Percentiles rank a stretch among this genome's conserved stretches.
These are phyloP conservation scores for Syrmaticus mikado DNA, from an alignment of 2,113 vertebrate genomes.

Conservation along the genomic window DNA sequence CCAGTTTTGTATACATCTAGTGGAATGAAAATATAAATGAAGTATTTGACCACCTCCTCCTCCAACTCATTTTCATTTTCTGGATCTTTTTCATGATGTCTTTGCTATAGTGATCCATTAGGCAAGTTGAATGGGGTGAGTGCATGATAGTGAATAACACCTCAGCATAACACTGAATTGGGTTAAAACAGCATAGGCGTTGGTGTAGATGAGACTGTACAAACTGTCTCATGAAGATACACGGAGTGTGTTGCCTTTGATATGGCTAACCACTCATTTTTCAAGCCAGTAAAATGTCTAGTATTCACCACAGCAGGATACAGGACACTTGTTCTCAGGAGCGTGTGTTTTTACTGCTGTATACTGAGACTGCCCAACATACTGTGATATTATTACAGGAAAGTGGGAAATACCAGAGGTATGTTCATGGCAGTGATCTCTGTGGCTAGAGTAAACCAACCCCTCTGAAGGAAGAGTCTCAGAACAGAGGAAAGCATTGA, in stretches of 20 bases:
- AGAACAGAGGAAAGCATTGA: background rate
- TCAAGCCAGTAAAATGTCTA: background rate
- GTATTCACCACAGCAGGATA: background rate
- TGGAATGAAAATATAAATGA: background rate
- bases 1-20: background rate
- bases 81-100: background rate
- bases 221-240: background rate
- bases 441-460: background rate
- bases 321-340: background rate
- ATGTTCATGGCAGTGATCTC: background rate
- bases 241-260: background rate
- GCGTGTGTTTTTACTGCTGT: background rate
- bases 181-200: background rate
- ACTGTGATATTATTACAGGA: background rate
- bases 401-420: background rate
- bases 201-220: background rate
- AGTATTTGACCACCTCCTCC: background rate
- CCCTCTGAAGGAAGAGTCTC: background rate
- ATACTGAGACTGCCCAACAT: background rate
- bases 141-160: background rate
- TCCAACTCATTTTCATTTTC: background rate
- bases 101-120: background rate
- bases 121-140: background rate
- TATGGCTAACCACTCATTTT: background rate
- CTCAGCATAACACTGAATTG: background rate